Conservation (phyloP, 2,888 invertebrate genomes). For the Calliscelio sp. region DNA sequence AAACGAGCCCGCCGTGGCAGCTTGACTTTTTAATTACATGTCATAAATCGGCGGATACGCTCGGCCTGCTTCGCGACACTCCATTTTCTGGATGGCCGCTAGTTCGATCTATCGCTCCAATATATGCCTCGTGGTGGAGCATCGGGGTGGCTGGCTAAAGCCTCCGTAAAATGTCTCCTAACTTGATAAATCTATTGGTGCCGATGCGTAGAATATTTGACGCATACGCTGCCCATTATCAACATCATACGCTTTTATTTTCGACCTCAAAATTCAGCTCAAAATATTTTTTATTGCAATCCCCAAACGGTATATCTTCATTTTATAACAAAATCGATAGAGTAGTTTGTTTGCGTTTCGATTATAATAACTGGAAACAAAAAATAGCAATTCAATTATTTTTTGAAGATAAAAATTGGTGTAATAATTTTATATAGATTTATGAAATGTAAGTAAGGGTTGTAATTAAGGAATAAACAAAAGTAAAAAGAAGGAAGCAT, state of each 20-base stretch:
- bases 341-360: not conserved
- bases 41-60: conserved; percentile 84
- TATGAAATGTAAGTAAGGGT: not conserved
- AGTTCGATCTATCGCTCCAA: conserved; percentile 80
- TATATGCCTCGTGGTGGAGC: conserved; percentile 66
- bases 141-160: conserved; percentile 61
- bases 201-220: conserved; percentile 70
- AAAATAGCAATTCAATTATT: no score
- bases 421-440: not conserved
- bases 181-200: conserved; percentile 80
- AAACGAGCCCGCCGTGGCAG: conserved; percentile 76
- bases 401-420: conserved; percentile 24
- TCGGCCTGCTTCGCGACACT: conserved; percentile 81
- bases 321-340: not conserved
- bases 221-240: conserved; percentile 53
- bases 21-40: conserved; percentile 84
- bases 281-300: conserved; percentile 13
- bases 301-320: not conserved
- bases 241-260: conserved; percentile 24
- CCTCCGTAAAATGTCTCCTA: conserved; percentile 80
- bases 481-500: not conserved
- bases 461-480: not conserved
- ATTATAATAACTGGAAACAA: no score
- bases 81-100: conserved; percentile 84
- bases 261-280: conserved; percentile 2